Evolutionary conservation across 2,113 vertebrate genomes (phyloP), one percentile per base, ranked within the genome.

Genomic region (Neolamprologus modestus): DNA sequence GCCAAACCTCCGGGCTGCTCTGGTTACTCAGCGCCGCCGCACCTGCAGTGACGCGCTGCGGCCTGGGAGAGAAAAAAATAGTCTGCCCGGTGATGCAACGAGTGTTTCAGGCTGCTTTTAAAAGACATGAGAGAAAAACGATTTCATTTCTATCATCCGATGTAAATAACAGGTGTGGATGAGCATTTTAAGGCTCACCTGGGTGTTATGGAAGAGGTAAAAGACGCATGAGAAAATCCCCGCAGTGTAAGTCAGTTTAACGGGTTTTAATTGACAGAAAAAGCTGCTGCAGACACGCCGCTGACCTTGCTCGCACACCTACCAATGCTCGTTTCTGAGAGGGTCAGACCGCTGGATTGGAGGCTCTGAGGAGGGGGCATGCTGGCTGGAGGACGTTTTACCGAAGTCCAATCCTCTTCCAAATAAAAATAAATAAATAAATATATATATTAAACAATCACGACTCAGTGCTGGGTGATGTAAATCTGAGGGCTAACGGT

Each of bases 221-320:
- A 21, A 55, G 1, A 37, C 12, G 7, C 6, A 24, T 9, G 19
- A 47, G 24, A 14, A 17, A 33, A 21, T 2, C 14, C 9, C 37
- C 8, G 42, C 71, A 76, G 79, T 55, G 61, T 17, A 53, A 81
- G 12, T 52, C 33, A 6, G 8, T 47, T 63, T n/a, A 47, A 73
- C 40, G 16, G 52, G 7, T 53, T 59, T 86, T n/a, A n/a, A 78
- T 19, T 82, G 50, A 73, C 57, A 4, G 87, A 57, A 52, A 61
- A 84, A 78, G 14, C 63, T 33, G 86, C 88, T 73, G 90, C 89
- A 92, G 86, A 81, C 84, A 71, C 84, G 63, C 87, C 90, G 88
- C 79, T 96, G 96, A 97, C 96, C 96, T 97, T 97, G 96, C 94
- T 87, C 94, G 81, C 91, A 95, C 95, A 91, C 97, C 83, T 96